These are phyloP conservation scores for Bicyclus anynana DNA, from an alignment of 1,140 invertebrate species.

Conservation along the genomic window DNA sequence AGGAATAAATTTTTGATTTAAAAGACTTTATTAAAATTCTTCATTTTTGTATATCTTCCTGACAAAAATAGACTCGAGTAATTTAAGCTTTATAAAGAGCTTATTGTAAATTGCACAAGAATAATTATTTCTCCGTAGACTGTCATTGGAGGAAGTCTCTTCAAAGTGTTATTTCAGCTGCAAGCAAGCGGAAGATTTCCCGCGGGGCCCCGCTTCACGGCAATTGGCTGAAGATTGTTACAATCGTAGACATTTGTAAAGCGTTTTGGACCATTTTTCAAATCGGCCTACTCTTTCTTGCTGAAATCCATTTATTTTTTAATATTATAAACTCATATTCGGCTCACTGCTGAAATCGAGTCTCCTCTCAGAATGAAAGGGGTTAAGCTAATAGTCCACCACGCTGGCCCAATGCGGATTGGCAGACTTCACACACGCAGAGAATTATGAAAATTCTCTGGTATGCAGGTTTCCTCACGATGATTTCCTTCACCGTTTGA, in stretches of 20 bases:
- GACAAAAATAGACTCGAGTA: background rate
- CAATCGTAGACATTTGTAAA: constrained; percentile 3
- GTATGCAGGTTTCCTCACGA: too few relatives aligned
- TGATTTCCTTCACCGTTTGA: too few relatives aligned
- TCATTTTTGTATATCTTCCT: too few relatives aligned
- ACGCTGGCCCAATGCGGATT: too few relatives aligned
- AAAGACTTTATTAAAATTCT: too few relatives aligned
- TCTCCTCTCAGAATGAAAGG: too few relatives aligned
- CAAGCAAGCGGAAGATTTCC: constrained; percentile 19
- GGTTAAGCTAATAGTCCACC: too few relatives aligned
- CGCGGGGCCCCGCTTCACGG: constrained; percentile 9
- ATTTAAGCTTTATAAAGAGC: background rate
- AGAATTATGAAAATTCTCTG: too few relatives aligned
- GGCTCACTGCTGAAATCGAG: too few relatives aligned
- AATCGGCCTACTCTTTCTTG: background rate
- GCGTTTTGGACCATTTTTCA: background rate
- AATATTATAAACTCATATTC: too few relatives aligned
- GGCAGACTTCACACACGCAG: too few relatives aligned
- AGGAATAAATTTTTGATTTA: too few relatives aligned
- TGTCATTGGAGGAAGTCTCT: constrained; percentile 3
- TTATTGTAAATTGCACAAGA: background rate
- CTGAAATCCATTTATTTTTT: background rate
- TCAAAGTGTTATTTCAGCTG: constrained; percentile 20
- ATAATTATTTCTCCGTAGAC: constrained; percentile 5
- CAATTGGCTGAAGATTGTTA: constrained; percentile 20